These are phyloP conservation scores for Theonella swinhoei DNA, from an alignment of 37 sponge, comb jelly and placozoan genomes.

Conservation along the genomic window DNA sequence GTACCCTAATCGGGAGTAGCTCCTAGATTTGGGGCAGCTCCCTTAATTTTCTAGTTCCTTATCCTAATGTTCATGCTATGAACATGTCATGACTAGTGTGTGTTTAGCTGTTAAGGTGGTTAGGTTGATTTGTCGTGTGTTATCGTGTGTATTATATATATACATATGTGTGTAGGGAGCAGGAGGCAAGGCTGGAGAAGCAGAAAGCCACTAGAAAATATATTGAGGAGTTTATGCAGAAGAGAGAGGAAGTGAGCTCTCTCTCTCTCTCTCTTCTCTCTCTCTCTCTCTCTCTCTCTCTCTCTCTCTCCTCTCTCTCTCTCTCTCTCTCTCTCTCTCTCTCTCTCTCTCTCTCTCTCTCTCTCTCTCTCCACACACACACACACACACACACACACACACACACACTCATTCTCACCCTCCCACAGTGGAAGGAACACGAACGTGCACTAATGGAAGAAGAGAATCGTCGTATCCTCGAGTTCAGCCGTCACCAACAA, in stretches of 20 bases:
- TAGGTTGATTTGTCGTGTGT: neutral
- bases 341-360: slow-evolving; percentile 28
- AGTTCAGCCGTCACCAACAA: slow-evolving; percentile 89
- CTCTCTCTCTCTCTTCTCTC: slow-evolving; percentile 9
- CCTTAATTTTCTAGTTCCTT: neutral
- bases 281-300: slow-evolving; percentile 16
- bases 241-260: slow-evolving; percentile 85
- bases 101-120: neutral
- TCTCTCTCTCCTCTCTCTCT: slow-evolving; percentile 8
- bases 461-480: slow-evolving; percentile 90
- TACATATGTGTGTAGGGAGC: slow-evolving; percentile 33
- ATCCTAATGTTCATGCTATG: neutral
- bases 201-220: slow-evolving; percentile 87
- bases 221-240: slow-evolving; percentile 85
- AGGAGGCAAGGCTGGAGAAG: slow-evolving; percentile 77
- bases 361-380: too few species aligned
- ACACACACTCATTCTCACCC: too few species aligned
- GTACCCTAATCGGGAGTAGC: slow-evolving; percentile 4
- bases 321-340: slow-evolving; percentile 15
- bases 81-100: neutral
- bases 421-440: slow-evolving; percentile 83
- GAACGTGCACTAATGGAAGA: slow-evolving; percentile 92
- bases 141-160: neutral
- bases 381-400: slow-evolving; percentile 31
- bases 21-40: neutral